Conservation (phyloP, 2,888 invertebrate genomes). For the Perdita meconis region DNA sequence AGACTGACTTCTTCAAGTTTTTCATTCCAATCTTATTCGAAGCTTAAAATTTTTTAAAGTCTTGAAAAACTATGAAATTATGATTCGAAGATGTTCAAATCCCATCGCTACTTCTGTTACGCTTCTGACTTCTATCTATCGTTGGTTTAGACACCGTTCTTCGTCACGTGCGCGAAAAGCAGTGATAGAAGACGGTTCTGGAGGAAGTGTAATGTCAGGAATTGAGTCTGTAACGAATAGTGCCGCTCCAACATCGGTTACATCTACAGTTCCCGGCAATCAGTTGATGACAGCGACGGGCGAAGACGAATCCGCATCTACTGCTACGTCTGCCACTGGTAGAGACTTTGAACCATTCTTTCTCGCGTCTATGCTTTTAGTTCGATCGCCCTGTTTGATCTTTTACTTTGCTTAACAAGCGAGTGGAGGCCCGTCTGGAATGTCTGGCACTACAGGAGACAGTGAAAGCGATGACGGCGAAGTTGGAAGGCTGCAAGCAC, state of each 20-base stretch:
- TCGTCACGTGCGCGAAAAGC: constrained; percentile 84
- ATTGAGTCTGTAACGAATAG: constrained; percentile 80
- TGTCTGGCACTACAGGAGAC: constrained; percentile 85
- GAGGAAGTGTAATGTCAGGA: constrained; percentile 79
- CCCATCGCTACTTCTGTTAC: not conserved
- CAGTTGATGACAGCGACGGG: constrained; percentile 79
- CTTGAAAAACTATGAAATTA: too few species aligned
- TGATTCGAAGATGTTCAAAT: too few species aligned
- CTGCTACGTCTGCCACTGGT: constrained; percentile 79
- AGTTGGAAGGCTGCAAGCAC: constrained; percentile 96
- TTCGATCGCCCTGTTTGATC: constrained; percentile 1
- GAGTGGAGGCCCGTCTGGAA: constrained; percentile 83
- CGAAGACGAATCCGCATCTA: constrained; percentile 79
- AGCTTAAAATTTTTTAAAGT: too few species aligned
- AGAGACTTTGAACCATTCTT: constrained; percentile 14
- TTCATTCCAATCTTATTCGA: too few species aligned
- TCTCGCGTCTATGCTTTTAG: not conserved
- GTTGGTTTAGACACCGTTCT: constrained; percentile 82
- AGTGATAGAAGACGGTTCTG: constrained; percentile 85
- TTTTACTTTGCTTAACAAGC: constrained; percentile 62
- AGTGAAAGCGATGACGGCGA: constrained; percentile 96
- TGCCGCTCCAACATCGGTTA: constrained; percentile 77
- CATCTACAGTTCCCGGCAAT: constrained; percentile 77
- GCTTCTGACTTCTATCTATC: not conserved
- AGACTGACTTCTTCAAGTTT: too few species aligned